Base-by-base conservation (phyloP, 2,888 invertebrate species). In the Carterocephalus palaemon region DNA sequence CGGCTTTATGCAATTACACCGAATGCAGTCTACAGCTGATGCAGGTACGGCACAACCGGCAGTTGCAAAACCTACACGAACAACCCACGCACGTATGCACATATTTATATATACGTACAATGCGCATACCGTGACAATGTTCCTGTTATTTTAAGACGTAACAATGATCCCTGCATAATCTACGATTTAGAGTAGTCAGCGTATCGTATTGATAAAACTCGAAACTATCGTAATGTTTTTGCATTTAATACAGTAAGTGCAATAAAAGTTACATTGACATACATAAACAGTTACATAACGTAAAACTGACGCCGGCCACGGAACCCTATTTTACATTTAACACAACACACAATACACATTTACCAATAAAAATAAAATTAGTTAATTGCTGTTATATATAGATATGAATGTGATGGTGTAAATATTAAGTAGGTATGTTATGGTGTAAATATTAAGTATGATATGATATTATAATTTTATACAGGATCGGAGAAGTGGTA, bases 1-100 rank as follows among this genome's bases (percentile, higher is more conserved):
- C 60, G 47, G 49, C 48, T 83, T 84, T 82, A 84, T 85, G 85
- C 85, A 85, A 85, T 74, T 76, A 76, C 81, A 75, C 66, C 68
- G 69, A 76, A 71, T 82, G 81, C 81, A 79, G 71, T 64, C 62
- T 63, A 67, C 72, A 66, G 74, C 71, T 76, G 83, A 80, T 78
- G 80, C n/a, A n/a, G 70, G 75, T 70, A 64, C 63, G 66, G 61
- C n/a, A n/a, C n/a, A n/a, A n/a, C 62, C 67, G 65, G 64, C 63
- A 61, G 59, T 83, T 84, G 81, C 83, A 78, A 83, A 73, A 82
- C 66, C 54, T 34, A 61, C 63, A 47, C 42, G 43, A 54, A 60
- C 56, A 33, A 48, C 36, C 55, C 58, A 54, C 60, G 58, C 66
- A 68, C 70, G 69, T 68, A 73, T 67, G 64, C 62, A 61, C 60